phyloP scores from a whole-genome alignment of 2,113 vertebrate species.

The Corythornis madagascariensis region DNA sequence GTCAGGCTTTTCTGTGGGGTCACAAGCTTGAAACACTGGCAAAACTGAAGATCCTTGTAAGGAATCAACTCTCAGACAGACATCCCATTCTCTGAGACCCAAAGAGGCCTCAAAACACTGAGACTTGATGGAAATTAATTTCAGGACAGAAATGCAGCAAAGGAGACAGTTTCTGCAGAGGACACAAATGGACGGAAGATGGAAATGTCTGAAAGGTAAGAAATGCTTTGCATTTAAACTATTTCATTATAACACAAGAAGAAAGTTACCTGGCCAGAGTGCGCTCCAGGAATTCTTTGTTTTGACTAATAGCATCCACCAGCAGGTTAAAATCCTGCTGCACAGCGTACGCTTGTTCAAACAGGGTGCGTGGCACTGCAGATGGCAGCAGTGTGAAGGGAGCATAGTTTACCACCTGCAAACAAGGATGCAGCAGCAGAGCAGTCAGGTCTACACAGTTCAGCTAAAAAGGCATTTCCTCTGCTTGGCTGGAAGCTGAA shows the following conservation, averaged over 20 bases:
- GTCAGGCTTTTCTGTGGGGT: background rate
- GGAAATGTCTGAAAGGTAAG: background rate
- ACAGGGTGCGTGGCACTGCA: slow-evolving; percentile 77
- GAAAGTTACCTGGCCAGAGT: slow-evolving; percentile 83
- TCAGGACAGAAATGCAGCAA: background rate
- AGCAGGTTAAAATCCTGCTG: slow-evolving; percentile 90
- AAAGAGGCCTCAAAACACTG: background rate
- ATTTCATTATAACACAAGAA: background rate
- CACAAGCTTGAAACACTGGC: background rate
- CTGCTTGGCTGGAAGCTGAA: background rate
- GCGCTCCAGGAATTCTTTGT: slow-evolving; percentile 81
- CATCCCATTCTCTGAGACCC: background rate
- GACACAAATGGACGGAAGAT: rapidly evolving
- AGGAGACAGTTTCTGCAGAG: background rate
- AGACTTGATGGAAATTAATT: background rate
- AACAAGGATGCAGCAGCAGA: background rate
- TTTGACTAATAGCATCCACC: slow-evolving; percentile 89
- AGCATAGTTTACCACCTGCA: slow-evolving; percentile 87
- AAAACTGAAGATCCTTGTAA: background rate
- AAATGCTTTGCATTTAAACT: background rate
- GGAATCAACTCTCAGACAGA: background rate
- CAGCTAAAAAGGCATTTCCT: background rate
- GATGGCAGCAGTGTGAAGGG: slow-evolving; percentile 92
- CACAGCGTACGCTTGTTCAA: slow-evolving; percentile 86
- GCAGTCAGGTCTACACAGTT: background rate